phyloP scores from a whole-genome alignment of 2,797 vertebrate species.

The Macroramphosus scolopax region DNA sequence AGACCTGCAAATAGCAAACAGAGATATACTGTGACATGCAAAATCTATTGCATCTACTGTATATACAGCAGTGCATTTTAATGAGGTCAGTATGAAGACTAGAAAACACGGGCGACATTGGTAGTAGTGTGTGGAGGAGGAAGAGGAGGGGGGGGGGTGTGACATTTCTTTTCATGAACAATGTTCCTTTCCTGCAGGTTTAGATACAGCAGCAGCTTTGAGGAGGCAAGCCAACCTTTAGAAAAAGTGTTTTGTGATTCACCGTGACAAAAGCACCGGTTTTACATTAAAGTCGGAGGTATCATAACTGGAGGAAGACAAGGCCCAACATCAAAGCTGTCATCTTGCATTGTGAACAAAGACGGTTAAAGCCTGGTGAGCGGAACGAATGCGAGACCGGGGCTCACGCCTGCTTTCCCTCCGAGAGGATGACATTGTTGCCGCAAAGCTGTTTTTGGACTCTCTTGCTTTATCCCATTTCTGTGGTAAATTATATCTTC shows the following conservation, averaged over 20 bases:
- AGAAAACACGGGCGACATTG: no score
- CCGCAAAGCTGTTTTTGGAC: conserved; percentile 23
- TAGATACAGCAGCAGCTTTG: no score
- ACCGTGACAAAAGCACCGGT: conserved; percentile 45
- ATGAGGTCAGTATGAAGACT: no score
- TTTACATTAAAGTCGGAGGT: conserved; percentile 46
- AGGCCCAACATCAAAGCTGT: conserved; percentile 49
- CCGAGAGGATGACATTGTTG: conserved; percentile 4
- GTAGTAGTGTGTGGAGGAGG: no score
- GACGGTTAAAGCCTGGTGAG: conserved; percentile 35
- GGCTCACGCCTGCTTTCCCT: conserved; percentile 11
- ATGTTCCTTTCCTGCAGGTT: no score
- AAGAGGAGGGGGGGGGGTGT: no score
- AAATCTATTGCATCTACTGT: no score
- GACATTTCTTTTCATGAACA: no score
- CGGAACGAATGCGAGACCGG: conserved; percentile 36
- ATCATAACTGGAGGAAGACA: conserved; percentile 28
- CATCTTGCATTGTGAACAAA: conserved; percentile 49
- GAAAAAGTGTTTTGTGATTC: no score
- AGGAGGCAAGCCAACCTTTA: no score
- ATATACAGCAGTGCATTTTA: no score
- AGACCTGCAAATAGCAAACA: neutral
- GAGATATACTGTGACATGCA: no score
- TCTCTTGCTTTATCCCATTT: conserved; percentile 38
- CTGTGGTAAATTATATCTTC: conserved; percentile 43